phyloP scores from a whole-genome alignment of 2,797 vertebrate genomes.

The Menidia menidia region DNA sequence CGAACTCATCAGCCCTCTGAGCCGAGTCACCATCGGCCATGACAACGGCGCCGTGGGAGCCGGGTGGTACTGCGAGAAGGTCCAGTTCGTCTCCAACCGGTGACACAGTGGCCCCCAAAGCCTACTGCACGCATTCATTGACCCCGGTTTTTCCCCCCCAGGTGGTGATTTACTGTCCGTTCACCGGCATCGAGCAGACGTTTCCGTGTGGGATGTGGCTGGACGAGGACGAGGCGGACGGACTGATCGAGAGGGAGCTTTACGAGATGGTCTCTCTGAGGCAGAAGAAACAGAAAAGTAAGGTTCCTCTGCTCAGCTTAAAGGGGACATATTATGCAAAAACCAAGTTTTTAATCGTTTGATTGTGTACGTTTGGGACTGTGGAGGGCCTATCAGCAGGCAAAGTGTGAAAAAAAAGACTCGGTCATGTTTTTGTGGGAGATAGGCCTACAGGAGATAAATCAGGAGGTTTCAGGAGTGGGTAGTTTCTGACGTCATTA shows the following conservation, averaged over 20 bases:
- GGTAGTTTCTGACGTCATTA: too few species aligned
- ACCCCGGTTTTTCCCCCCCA: constrained; percentile 56
- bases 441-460: too few species aligned
- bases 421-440: too few species aligned
- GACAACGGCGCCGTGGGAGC: constrained; percentile 91
- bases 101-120: background rate
- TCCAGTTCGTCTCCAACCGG: constrained; percentile 42
- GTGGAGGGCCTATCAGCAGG: too few species aligned
- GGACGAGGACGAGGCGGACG: constrained; percentile 94
- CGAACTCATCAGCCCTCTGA: constrained; percentile 93
- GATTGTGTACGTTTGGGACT: too few species aligned
- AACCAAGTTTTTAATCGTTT: too few species aligned
- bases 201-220: constrained; percentile 95
- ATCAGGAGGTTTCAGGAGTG: too few species aligned
- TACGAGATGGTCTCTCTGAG: constrained; percentile 97
- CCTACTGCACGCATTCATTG: background rate
- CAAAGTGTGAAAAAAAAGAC: too few species aligned
- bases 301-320: too few species aligned
- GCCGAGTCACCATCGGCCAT: constrained; percentile 94
- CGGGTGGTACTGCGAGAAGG: constrained; percentile 99
- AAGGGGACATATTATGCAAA: too few species aligned
- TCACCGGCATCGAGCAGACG: constrained; percentile 96
- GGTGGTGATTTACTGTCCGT: constrained; percentile 95
- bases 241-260: constrained; percentile 93
- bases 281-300: constrained; percentile 93